Evolutionary conservation across 2,888 invertebrate species (phyloP), one percentile per base, ranked within the genome.

Genomic region (Torymus auratus): DNA sequence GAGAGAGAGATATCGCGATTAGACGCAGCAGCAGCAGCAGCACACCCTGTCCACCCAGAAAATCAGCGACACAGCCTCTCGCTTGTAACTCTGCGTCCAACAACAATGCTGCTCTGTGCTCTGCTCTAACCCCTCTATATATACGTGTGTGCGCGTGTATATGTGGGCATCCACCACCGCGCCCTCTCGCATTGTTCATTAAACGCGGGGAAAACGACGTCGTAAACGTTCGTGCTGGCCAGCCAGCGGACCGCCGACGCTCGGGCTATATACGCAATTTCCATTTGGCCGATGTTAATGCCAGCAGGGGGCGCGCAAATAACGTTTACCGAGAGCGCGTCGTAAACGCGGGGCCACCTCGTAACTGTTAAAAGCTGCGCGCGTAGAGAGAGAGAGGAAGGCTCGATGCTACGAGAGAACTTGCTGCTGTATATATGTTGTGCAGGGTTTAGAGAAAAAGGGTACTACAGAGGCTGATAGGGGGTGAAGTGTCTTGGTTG

Each of bases 321-420:
- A 86, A 84, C 85, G 84, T 85, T 86, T 85, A 84, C 82, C 82
- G 72, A 81, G 83, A 74, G 82, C 82, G 82, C 82, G 85, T 88
- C 88, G 88, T 89, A 88, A 89, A 88, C 87, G 86, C 83, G 65
- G 58, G 73, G 41, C 41, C 83, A 84, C 84, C 85, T 85, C 87
- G 86, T 88, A 89, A 89, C 88, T 88, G 88, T 89, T 88, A 78
- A 89, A 88, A 87, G 87, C 86, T 84, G 86, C 87, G 52, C 41
- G 41, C 7, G 41, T 7, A 2, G 20, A 20, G 20, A 20, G 20
- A 20, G 20, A 20, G 20, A 20, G 20, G 1, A 1, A 20, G 20
- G 2, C 20, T 20, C 20, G 20, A 20, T 20, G 20, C 1, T 20
- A 41, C 41, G 41, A 7, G 41, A 41, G 41, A 7, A 7, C 41